phyloP scores from a whole-genome alignment of 2,888 invertebrate genomes.

The Steinernema scapterisci region DNA sequence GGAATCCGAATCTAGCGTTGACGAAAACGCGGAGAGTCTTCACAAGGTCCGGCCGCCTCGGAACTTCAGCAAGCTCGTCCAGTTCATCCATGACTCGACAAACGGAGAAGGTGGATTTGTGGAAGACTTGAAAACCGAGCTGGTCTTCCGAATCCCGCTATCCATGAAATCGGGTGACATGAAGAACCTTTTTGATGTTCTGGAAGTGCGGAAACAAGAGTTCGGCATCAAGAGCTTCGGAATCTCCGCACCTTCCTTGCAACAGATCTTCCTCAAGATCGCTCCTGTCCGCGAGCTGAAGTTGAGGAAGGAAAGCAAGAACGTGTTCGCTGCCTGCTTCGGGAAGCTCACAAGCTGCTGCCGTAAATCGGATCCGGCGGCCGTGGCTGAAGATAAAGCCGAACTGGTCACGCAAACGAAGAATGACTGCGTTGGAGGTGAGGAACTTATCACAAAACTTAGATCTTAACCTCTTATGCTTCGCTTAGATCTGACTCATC shows the following conservation, averaged over 20 bases:
- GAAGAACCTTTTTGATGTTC: constrained; percentile 47
- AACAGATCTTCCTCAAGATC: constrained; percentile 49
- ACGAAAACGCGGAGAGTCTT: too few relatives aligned
- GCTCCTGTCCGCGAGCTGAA: constrained; percentile 45
- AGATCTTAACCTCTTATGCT: neutral
- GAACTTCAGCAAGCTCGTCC: constrained; percentile 16
- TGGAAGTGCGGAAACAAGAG: constrained; percentile 46
- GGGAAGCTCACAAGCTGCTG: neutral
- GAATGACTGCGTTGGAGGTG: constrained; percentile 18
- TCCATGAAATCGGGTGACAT: constrained; percentile 45
- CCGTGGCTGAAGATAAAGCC: neutral
- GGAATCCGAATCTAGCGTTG: too few relatives aligned
- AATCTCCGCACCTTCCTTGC: constrained; percentile 58
- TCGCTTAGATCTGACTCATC: constrained; percentile 45
- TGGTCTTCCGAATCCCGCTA: constrained; percentile 44
- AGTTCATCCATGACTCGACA: constrained; percentile 7
- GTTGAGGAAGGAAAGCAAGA: constrained; percentile 36
- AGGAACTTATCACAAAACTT: too few relatives aligned
- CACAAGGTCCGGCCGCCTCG: constrained; percentile 1
- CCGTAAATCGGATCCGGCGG: neutral
- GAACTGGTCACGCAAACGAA: constrained; percentile 16
- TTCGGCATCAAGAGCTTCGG: constrained; percentile 55
- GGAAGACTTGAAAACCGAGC: constrained; percentile 37
- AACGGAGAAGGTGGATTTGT: constrained; percentile 29
- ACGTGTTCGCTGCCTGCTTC: neutral